phyloP scores from a whole-genome alignment of 1,140 invertebrate species.

The Ostrea denselamellosa region DNA sequence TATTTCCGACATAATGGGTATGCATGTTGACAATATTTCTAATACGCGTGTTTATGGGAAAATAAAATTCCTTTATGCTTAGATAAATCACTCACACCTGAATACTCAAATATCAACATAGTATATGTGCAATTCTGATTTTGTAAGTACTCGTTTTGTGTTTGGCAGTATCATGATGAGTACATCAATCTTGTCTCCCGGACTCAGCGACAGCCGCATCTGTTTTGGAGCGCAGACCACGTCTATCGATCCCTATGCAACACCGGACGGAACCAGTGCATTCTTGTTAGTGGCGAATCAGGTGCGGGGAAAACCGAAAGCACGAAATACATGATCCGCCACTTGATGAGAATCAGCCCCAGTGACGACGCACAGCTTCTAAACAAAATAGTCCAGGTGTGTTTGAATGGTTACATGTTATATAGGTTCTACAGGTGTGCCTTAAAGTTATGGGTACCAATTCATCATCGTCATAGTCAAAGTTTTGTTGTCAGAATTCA shows the following conservation, averaged over 20 bases:
- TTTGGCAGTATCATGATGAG: constrained; percentile 62
- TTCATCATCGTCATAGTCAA: not conserved
- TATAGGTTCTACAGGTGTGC: not conserved
- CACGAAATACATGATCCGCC: constrained; percentile 72
- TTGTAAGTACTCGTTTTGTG: not conserved
- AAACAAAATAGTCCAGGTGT: constrained; percentile 70
- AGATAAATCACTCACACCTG: too few relatives aligned
- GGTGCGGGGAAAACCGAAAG: constrained; percentile 81
- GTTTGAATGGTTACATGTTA: not conserved
- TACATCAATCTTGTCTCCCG: constrained; percentile 86
- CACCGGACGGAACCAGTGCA: constrained; percentile 87
- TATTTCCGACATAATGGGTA: too few relatives aligned
- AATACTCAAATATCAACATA: too few relatives aligned
- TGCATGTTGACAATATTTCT: too few relatives aligned
- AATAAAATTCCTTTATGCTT: too few relatives aligned
- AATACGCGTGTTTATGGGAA: too few relatives aligned
- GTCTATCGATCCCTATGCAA: constrained; percentile 88
- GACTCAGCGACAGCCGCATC: constrained; percentile 91
- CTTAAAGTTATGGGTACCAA: not conserved
- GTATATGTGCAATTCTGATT: too few relatives aligned
- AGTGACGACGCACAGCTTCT: constrained; percentile 60
- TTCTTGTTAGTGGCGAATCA: constrained; percentile 97
- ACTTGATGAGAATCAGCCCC: constrained; percentile 67
- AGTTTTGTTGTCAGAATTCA: not conserved
- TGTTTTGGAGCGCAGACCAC: constrained; percentile 89